Percentiles rank a stretch among this genome's conserved stretches.
These are phyloP conservation scores for Brenthis hecate DNA, from an alignment of 2,888 invertebrate species.

Conservation along the genomic window DNA sequence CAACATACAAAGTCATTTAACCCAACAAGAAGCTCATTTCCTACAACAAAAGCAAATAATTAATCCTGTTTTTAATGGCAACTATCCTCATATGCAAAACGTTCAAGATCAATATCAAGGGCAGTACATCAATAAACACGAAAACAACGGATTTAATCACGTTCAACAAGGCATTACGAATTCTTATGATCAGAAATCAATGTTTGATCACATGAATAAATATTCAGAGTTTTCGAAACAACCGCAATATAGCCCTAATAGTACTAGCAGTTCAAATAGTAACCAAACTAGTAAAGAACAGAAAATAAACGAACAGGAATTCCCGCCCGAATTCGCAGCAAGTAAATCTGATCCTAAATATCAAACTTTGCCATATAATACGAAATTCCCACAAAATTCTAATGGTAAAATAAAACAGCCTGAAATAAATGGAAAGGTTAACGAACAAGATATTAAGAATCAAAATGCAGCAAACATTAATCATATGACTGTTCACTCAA, in stretches of 20 bases:
- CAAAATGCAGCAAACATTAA: conserved; percentile 65
- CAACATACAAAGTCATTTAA: conserved; percentile 74
- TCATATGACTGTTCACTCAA: conserved; percentile 81
- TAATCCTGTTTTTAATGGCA: conserved; percentile 72
- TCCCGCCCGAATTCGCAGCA: conserved; percentile 86
- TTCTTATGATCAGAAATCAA: conserved; percentile 73
- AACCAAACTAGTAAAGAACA: conserved; percentile 75
- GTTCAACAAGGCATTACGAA: conserved; percentile 77
- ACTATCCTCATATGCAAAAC: conserved; percentile 64
- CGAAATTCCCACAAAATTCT: conserved; percentile 88
- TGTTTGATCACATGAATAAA: conserved; percentile 73
- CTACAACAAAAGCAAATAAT: conserved; percentile 81
- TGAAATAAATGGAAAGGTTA: conserved; percentile 66
- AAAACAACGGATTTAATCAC: conserved; percentile 63
- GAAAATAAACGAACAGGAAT: conserved; percentile 80
- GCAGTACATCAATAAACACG: conserved; percentile 71
- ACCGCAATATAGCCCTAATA: conserved; percentile 82
- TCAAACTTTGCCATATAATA: conserved; percentile 95
- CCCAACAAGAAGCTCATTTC: conserved; percentile 76
- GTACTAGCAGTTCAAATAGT: conserved; percentile 76
- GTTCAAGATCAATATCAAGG: conserved; percentile 70
- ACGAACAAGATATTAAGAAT: conserved; percentile 64
- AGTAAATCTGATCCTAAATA: conserved; percentile 95
- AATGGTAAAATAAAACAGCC: conserved; percentile 67
- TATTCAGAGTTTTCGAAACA: conserved; percentile 77